These are phyloP conservation scores for Leucoraja ocellata DNA, from an alignment of 2,797 vertebrate genomes.

Conservation along the genomic window DNA sequence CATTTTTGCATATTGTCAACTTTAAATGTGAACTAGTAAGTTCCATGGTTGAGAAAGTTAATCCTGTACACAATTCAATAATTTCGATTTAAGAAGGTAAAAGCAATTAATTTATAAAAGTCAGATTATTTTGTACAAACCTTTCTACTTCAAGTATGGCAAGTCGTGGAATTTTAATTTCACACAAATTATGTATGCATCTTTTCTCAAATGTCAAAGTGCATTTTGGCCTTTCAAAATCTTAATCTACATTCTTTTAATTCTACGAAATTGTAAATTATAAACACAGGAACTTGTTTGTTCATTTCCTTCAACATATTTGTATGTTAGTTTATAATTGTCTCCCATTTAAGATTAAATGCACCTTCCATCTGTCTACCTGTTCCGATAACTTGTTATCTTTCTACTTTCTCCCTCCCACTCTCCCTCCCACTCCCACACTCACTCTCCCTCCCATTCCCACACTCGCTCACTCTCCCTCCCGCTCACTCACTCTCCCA, in stretches of 20 bases:
- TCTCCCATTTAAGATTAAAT: background rate
- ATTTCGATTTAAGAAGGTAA: background rate
- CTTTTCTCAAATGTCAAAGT: background rate
- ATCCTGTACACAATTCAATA: background rate
- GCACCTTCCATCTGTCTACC: background rate
- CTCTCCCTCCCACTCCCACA: too few species aligned
- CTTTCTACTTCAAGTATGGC: background rate
- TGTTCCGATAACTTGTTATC: too few species aligned
- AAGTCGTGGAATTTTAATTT: background rate
- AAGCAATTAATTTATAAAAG: background rate
- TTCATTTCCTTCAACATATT: background rate
- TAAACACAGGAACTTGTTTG: background rate
- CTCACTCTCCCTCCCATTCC: background rate
- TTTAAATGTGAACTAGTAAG: background rate
- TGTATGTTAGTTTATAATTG: background rate
- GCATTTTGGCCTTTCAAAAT: background rate
- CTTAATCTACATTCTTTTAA: background rate
- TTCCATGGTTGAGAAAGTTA: background rate
- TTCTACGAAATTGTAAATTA: background rate
- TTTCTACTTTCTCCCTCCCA: background rate
- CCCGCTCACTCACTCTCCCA: too few species aligned
- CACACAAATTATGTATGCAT: background rate
- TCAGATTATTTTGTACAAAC: background rate
- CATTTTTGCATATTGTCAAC: background rate
- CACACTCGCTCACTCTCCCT: too few species aligned